phyloP scores from a whole-genome alignment of 2,113 vertebrate species.

The Perca schrenkii region DNA sequence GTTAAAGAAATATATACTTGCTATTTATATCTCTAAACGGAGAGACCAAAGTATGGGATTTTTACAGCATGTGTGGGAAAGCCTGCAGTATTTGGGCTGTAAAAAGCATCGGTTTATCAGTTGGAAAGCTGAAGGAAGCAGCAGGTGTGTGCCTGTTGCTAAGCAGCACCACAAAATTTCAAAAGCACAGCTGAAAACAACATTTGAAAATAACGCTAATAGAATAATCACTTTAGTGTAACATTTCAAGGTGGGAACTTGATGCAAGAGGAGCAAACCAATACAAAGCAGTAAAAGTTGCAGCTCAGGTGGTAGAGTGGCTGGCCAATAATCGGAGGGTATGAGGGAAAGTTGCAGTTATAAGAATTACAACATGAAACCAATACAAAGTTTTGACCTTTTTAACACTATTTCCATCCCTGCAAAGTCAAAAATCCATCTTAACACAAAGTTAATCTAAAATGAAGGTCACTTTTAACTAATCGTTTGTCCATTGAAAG shows the following conservation, averaged over 20 bases:
- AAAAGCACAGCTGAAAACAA: slow-evolving; percentile 46
- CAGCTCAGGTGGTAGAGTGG: background rate
- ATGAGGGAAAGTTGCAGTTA: background rate
- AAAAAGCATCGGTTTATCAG: slow-evolving; percentile 55
- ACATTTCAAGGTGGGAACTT: slow-evolving; percentile 4
- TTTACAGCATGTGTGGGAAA: slow-evolving; percentile 53
- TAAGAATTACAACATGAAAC: slow-evolving; percentile 3
- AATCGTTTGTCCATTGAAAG: background rate
- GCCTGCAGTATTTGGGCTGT: slow-evolving; percentile 34
- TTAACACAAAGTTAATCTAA: background rate
- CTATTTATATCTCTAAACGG: no score
- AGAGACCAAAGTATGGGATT: no score
- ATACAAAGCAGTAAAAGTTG: slow-evolving; percentile 11
- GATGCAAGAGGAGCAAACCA: background rate
- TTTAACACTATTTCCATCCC: no score
- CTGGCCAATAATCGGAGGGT: background rate
- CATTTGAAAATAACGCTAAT: slow-evolving; percentile 43
- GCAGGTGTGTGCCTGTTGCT: slow-evolving; percentile 72
- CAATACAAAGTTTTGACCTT: slow-evolving; percentile 19
- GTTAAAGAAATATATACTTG: no score
- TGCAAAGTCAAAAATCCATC: background rate
- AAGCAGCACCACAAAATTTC: slow-evolving; percentile 58
- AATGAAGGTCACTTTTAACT: background rate
- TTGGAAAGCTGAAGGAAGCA: slow-evolving; percentile 59
- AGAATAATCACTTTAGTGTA: slow-evolving; percentile 35